These are phyloP conservation scores for Alloplasta piceator DNA, from an alignment of 2,888 invertebrate genomes.

Conservation along the genomic window DNA sequence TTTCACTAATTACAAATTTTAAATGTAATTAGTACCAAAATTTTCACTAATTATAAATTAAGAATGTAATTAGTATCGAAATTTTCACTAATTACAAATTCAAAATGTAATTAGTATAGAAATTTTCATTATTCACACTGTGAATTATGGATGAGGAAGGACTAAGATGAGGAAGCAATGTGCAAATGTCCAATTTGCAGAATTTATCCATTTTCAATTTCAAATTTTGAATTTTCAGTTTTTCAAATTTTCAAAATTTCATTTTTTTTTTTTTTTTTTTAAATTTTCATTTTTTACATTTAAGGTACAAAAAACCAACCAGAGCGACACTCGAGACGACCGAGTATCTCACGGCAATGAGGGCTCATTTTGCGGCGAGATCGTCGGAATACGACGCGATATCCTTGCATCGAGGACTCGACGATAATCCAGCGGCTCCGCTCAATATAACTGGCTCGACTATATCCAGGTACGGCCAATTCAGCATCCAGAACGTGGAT, in stretches of 20 bases:
- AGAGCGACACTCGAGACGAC: slow-evolving; percentile 88
- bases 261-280: slow-evolving; percentile 18
- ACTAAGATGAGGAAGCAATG: too few species aligned
- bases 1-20: too few species aligned
- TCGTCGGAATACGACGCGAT: slow-evolving; percentile 87
- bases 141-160: too few species aligned
- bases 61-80: too few species aligned
- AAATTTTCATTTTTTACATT: slow-evolving; percentile 46
- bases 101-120: too few species aligned
- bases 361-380: slow-evolving; percentile 82
- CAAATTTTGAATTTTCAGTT: not conserved
- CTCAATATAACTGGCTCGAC: slow-evolving; percentile 83
- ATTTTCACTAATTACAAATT: too few species aligned
- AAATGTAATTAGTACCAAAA: too few species aligned
- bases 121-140: too few species aligned
- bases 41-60: too few species aligned
- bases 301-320: slow-evolving; percentile 91
- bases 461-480: slow-evolving; percentile 83
- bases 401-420: slow-evolving; percentile 92
- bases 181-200: too few species aligned
- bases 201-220: too few species aligned
- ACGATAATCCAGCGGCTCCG: slow-evolving; percentile 86
- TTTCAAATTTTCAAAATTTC: slow-evolving; percentile 25
- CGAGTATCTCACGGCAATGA: slow-evolving; percentile 88
- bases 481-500: slow-evolving; percentile 50